These are phyloP conservation scores for Thecophora atra DNA, from an alignment of 2,888 invertebrate genomes.

Conservation along the genomic window DNA sequence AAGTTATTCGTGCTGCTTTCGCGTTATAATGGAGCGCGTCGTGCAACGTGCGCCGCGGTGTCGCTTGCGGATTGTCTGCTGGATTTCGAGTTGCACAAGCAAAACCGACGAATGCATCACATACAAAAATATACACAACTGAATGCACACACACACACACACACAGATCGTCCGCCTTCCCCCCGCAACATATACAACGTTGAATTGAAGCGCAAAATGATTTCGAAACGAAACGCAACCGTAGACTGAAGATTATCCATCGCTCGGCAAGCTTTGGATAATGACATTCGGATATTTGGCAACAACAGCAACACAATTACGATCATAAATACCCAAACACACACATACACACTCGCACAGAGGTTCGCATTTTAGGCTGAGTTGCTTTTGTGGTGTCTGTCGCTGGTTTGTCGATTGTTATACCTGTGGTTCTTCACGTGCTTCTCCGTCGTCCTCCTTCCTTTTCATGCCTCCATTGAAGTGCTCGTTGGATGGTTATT, in stretches of 20 bases:
- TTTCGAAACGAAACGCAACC: not conserved
- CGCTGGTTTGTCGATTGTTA: no score
- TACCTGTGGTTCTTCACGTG: no score
- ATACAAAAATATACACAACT: not conserved
- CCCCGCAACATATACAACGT: not conserved
- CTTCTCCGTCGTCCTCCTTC: no score
- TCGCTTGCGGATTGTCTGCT: not conserved
- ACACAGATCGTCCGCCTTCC: not conserved
- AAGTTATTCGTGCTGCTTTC: conserved; percentile 5
- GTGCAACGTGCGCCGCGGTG: not conserved
- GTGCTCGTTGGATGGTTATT: conserved; percentile 10
- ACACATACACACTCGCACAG: conserved; percentile 12
- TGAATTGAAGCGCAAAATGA: not conserved
- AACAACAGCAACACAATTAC: conserved; percentile 29
- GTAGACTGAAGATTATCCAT: conserved; percentile 34
- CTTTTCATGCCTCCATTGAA: no score
- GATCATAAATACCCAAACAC: conserved; percentile 27
- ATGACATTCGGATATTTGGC: conserved; percentile 36
- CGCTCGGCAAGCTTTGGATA: conserved; percentile 34
- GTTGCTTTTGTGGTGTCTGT: no score
- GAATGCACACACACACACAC: conserved; percentile 6
- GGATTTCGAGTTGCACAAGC: not conserved
- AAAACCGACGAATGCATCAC: not conserved
- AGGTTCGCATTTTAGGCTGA: not conserved
- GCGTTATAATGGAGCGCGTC: not conserved